These are phyloP conservation scores for Dolichoris vasculosae DNA, from an alignment of 1,140 invertebrate genomes.

Conservation along the genomic window DNA sequence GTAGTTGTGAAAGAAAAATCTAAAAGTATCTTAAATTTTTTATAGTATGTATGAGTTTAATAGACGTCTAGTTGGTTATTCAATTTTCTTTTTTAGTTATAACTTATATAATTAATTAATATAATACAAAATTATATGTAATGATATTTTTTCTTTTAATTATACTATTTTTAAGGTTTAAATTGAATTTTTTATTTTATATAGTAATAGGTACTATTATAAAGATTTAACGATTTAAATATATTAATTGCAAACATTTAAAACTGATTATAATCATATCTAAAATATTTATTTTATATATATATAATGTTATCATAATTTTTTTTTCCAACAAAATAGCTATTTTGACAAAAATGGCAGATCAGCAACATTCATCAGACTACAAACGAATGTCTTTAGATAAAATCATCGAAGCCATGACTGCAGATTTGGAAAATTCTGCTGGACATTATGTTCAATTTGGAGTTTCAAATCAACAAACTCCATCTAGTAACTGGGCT, in stretches of 20 bases:
- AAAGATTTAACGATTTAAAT: neutral
- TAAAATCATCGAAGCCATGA: constrained; percentile 79
- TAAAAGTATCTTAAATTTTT: neutral
- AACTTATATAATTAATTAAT: neutral
- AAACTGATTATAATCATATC: neutral
- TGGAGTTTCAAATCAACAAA: constrained; percentile 71
- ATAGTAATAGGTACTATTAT: too few relatives aligned
- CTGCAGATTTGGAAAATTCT: constrained; percentile 76
- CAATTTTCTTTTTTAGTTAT: neutral
- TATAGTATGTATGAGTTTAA: neutral
- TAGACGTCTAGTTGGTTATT: neutral
- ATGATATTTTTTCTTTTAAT: neutral
- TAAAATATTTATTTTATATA: neutral
- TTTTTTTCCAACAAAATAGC: neutral
- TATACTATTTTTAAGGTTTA: neutral
- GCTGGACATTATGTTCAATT: constrained; percentile 78
- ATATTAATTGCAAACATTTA: neutral
- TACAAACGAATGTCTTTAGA: constrained; percentile 74
- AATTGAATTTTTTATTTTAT: neutral
- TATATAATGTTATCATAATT: neutral
- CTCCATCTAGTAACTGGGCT: constrained; percentile 66
- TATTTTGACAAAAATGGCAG: constrained; percentile 61
- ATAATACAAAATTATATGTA: neutral
- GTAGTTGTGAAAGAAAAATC: neutral
- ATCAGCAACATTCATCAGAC: constrained; percentile 63